These are phyloP conservation scores for Tinamus major DNA, from an alignment of 2,797 vertebrate species.

Conservation along the genomic window DNA sequence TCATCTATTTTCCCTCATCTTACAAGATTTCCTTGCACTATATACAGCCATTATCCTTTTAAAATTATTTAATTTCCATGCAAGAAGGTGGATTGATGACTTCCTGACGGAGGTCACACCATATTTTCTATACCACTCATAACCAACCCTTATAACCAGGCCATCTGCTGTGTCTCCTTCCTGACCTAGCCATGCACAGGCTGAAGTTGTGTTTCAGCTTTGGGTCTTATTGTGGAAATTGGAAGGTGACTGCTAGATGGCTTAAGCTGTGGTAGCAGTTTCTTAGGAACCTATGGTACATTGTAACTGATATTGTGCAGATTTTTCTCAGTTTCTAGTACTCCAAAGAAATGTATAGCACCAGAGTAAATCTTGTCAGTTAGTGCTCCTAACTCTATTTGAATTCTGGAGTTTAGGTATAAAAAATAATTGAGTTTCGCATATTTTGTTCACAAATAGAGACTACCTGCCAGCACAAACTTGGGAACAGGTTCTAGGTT, in stretches of 20 bases:
- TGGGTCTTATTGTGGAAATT: neutral
- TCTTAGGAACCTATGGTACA: neutral
- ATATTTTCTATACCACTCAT: neutral
- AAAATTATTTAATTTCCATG: neutral
- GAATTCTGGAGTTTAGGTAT: neutral
- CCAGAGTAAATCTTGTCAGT: neutral
- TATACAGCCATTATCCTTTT: neutral
- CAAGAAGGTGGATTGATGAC: neutral
- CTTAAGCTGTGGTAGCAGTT: neutral
- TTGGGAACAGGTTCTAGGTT: neutral
- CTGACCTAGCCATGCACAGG: accelerated
- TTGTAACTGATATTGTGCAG: neutral
- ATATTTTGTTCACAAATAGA: neutral
- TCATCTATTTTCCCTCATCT: neutral
- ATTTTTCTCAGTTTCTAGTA: neutral
- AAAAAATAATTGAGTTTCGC: neutral
- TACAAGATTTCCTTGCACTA: neutral
- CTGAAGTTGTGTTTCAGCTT: neutral
- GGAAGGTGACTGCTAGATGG: neutral
- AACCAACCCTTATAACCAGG: neutral
- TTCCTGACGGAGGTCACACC: neutral
- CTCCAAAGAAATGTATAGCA: neutral
- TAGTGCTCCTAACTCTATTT: neutral
- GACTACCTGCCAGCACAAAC: neutral
- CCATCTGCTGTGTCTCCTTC: neutral